Percentiles rank a stretch among this genome's conserved stretches.
These are phyloP conservation scores for Trichogramma evanescens DNA, from an alignment of 2,888 invertebrate species.

Conservation along the genomic window DNA sequence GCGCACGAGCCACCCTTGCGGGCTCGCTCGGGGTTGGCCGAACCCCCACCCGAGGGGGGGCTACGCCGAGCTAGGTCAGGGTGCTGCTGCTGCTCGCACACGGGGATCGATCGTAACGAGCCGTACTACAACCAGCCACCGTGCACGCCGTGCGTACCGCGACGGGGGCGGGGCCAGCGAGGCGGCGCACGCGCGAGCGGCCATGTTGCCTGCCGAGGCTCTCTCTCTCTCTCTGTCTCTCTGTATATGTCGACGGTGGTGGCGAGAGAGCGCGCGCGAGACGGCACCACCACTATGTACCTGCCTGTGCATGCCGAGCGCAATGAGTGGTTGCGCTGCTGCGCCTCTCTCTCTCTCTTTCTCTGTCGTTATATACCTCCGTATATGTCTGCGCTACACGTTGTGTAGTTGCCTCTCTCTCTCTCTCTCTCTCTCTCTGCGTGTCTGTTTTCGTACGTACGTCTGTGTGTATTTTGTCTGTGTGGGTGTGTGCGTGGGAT, in stretches of 20 bases:
- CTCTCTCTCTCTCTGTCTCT: background rate
- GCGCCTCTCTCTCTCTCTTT: too few species aligned
- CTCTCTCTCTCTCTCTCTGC: too few species aligned
- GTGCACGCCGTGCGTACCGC: too few species aligned
- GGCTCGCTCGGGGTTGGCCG: constrained; percentile 16
- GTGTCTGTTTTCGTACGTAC: too few species aligned
- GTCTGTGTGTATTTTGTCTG: background rate
- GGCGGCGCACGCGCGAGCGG: constrained; percentile 14
- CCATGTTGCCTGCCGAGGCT: constrained; percentile 13
- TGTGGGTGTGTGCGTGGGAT: constrained; percentile 33
- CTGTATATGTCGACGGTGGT: constrained; percentile 18
- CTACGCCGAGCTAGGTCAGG: background rate
- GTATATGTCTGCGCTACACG: too few species aligned
- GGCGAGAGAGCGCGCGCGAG: constrained; percentile 19
- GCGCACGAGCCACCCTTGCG: too few species aligned
- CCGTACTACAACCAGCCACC: too few species aligned
- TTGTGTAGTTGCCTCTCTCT: too few species aligned
- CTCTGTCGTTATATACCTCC: too few species aligned
- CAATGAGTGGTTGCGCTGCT: too few species aligned
- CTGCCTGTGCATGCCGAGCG: too few species aligned
- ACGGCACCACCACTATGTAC: background rate
- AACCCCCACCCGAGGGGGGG: constrained; percentile 7
- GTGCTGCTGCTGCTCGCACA: background rate
- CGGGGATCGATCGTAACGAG: too few species aligned
- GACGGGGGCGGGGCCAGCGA: background rate